Percentiles rank a stretch among this genome's conserved stretches.
phyloP scores from a whole-genome alignment of 2,888 invertebrate species.

The Scrobipalpa costella region DNA sequence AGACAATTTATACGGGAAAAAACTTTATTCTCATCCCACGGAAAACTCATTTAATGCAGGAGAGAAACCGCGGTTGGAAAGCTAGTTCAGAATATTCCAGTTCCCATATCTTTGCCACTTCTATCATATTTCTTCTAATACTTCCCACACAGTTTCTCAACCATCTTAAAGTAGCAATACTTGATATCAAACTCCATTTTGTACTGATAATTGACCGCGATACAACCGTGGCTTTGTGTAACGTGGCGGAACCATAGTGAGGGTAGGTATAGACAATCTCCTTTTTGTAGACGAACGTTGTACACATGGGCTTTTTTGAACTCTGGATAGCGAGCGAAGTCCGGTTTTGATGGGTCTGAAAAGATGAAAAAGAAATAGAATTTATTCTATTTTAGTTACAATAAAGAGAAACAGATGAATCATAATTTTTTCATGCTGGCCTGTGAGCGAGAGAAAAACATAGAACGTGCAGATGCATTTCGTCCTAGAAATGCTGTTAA shows the following conservation, averaged over 20 bases:
- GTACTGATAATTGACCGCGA: slow-evolving; percentile 94
- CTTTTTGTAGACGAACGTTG: slow-evolving; percentile 83
- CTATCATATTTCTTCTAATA: slow-evolving; percentile 41
- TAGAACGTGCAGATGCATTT: no score
- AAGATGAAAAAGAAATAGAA: no score
- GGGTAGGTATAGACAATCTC: slow-evolving; percentile 90
- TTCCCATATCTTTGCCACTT: not conserved
- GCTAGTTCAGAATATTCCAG: no score
- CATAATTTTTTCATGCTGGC: no score
- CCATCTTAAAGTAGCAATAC: slow-evolving; percentile 90
- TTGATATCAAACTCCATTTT: slow-evolving; percentile 94
- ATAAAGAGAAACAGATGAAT: no score
- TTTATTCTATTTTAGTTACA: no score
- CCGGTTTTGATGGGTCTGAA: slow-evolving; percentile 85
- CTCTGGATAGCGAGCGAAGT: slow-evolving; percentile 82
- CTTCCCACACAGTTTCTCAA: slow-evolving; percentile 81
- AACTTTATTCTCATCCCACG: no score
- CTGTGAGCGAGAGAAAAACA: no score
- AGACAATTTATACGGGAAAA: no score
- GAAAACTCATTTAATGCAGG: no score
- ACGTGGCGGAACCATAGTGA: slow-evolving; percentile 96
- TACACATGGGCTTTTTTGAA: slow-evolving; percentile 83
- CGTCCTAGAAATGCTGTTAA: no score
- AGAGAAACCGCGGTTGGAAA: no score
- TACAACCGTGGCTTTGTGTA: slow-evolving; percentile 89